phyloP scores from a whole-genome alignment of 1,140 invertebrate genomes.

The Drosophila neocordata region DNA sequence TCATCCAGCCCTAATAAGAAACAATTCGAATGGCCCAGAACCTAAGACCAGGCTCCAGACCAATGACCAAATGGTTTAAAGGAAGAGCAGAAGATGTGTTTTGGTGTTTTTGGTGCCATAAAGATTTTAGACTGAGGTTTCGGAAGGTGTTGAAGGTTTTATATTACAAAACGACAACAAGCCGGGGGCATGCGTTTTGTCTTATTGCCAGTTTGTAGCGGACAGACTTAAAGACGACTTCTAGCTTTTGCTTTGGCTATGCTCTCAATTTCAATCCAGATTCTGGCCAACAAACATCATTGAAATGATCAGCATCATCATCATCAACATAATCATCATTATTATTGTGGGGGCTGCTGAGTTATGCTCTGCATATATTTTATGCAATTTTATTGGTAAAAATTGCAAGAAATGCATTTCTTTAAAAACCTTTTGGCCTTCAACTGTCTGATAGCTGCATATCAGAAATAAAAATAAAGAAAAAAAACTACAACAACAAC shows the following conservation, averaged over 20 bases:
- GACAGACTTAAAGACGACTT: not conserved
- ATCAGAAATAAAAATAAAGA: no score
- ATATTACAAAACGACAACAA: slow-evolving; percentile 32
- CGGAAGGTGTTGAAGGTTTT: slow-evolving; percentile 77
- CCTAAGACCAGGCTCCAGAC: not conserved
- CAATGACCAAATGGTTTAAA: not conserved
- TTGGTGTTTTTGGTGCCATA: slow-evolving; percentile 30
- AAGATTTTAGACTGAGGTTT: slow-evolving; percentile 43
- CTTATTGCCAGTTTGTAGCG: slow-evolving; percentile 2
- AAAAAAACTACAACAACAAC: no score
- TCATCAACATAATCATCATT: not conserved
- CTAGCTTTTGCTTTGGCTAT: not conserved
- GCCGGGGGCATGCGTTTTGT: slow-evolving; percentile 45
- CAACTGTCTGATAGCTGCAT: slow-evolving; percentile 26
- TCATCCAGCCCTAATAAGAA: slow-evolving; percentile 63
- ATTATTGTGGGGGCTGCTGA: slow-evolving; percentile 25
- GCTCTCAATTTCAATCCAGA: slow-evolving; percentile 1
- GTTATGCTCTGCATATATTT: slow-evolving; percentile 70
- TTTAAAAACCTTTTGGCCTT: slow-evolving; percentile 26
- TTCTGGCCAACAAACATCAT: not conserved
- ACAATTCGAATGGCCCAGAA: slow-evolving; percentile 53
- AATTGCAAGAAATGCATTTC: slow-evolving; percentile 48
- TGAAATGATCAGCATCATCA: not conserved
- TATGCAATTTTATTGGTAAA: slow-evolving; percentile 73
- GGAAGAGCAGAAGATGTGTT: no score